Evolutionary conservation across 1,140 invertebrate species (phyloP).

Genomic region (Carcinoscorpius rotundicauda): DNA sequence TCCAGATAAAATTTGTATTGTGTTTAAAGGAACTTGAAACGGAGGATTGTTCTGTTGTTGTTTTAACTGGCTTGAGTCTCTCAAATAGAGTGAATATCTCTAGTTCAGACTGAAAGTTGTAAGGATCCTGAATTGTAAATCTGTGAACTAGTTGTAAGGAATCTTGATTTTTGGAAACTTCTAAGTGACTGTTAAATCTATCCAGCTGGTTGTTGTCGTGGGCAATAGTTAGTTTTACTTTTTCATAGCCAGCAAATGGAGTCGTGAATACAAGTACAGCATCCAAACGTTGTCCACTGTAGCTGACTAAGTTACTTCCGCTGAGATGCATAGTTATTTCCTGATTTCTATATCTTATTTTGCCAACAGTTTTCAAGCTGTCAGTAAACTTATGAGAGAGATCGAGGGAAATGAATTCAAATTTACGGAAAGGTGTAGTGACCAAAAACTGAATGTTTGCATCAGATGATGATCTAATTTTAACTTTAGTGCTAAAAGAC

Average conservation of each 20-base stretch:
- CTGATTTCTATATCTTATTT: conserved; percentile 4
- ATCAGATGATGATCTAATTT: conserved; percentile 7
- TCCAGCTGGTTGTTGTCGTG: background rate
- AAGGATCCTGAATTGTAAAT: no score
- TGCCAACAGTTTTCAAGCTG: conserved; percentile 9
- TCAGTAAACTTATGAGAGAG: conserved; percentile 11
- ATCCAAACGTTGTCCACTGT: conserved; percentile 7
- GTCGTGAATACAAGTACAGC: conserved; percentile 6
- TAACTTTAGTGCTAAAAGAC: conserved; percentile 13
- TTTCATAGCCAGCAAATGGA: conserved; percentile 14
- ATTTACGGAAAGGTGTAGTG: conserved; percentile 2
- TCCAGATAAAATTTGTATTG: no score
- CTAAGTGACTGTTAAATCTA: no score
- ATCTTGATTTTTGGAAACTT: no score
- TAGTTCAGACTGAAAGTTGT: no score
- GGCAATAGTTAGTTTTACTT: conserved; percentile 9
- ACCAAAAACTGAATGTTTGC: conserved; percentile 12
- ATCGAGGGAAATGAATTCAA: conserved; percentile 10
- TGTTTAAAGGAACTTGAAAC: no score
- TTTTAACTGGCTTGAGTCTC: no score
- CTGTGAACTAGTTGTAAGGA: no score
- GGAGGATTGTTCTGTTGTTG: no score
- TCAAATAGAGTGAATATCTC: no score
- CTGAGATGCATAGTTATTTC: conserved; percentile 8
- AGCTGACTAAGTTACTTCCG: conserved; percentile 2